These are phyloP conservation scores for Sycophaga agraensis DNA, from an alignment of 1,140 invertebrate species.

Conservation along the genomic window DNA sequence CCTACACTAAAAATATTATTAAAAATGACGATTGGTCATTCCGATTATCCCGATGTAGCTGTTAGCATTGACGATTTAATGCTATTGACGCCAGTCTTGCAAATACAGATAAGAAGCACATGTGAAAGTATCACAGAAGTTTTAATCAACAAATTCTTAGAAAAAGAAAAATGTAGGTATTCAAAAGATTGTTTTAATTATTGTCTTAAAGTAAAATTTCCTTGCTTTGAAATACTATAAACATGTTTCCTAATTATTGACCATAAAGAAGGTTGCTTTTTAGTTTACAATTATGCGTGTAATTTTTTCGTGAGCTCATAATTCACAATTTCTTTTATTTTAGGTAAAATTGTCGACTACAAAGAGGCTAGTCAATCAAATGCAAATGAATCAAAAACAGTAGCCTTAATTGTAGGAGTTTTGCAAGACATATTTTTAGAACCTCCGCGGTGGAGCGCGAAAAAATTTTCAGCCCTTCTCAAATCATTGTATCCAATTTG, in stretches of 20 bases:
- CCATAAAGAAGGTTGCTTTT: too few species aligned
- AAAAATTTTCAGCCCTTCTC: constrained; percentile 37
- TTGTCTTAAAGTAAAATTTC: too few species aligned
- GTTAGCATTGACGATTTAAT: constrained; percentile 38
- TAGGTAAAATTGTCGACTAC: too few species aligned
- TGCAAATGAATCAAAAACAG: background rate
- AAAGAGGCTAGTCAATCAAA: too few species aligned
- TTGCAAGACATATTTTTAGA: constrained; percentile 35
- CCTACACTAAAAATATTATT: constrained; percentile 40
- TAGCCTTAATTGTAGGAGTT: constrained; percentile 1
- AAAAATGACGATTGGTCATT: constrained; percentile 40
- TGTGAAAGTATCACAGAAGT: background rate
- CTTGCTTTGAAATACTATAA: too few species aligned
- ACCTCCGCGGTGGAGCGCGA: constrained; percentile 27
- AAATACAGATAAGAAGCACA: constrained; percentile 30
- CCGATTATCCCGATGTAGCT: constrained; percentile 35
- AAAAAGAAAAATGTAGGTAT: background rate
- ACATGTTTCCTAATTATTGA: too few species aligned
- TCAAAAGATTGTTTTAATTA: too few species aligned
- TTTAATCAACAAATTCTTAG: background rate
- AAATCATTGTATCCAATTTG: constrained; percentile 26
- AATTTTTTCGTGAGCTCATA: background rate
- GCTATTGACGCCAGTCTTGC: constrained; percentile 38
- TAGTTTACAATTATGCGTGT: too few species aligned
- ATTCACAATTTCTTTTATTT: background rate